Conservation (phyloP, 2,888 invertebrate species). For the Imbricaverruca yamaguchii region DNA sequence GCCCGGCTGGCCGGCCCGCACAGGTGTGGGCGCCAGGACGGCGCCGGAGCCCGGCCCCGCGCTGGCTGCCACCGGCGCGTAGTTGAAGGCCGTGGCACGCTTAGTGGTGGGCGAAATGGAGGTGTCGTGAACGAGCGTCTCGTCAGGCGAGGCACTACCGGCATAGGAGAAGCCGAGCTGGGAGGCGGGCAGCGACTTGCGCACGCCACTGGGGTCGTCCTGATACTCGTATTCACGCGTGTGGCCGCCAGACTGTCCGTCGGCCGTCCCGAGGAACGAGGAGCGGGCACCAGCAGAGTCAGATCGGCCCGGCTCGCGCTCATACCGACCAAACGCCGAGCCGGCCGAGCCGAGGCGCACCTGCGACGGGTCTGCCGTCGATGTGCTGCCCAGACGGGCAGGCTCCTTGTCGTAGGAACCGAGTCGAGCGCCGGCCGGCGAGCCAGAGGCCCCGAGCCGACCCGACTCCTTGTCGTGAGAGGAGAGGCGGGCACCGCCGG, state of each 20-base stretch:
- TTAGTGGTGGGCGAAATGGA: conserved; percentile 49
- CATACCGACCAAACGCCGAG: conserved; percentile 6
- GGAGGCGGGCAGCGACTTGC: conserved; percentile 35
- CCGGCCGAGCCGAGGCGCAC: neutral
- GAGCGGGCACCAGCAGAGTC: neutral
- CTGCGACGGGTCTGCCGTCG: neutral
- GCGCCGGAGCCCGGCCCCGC: conserved; percentile 17
- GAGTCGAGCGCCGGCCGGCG: neutral
- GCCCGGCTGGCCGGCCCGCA: conserved; percentile 26
- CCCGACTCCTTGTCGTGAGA: neutral
- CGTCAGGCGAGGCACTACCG: conserved; percentile 30
- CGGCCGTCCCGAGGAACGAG: neutral
- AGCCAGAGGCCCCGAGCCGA: neutral
- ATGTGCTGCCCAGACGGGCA: neutral
- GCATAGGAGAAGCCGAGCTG: neutral
- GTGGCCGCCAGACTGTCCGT: neutral
- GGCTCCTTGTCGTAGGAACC: neutral
- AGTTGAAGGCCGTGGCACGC: conserved; percentile 64
- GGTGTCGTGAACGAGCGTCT: conserved; percentile 34
- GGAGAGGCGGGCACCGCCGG: neutral
- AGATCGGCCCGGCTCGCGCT: neutral
- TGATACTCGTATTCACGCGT: conserved; percentile 31
- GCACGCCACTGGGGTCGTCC: conserved; percentile 36
- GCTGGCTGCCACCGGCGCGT: conserved; percentile 66
- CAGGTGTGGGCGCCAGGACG: conserved; percentile 27